These are phyloP conservation scores for Telmatherina bonti DNA, from an alignment of 2,797 vertebrate species.

Conservation along the genomic window DNA sequence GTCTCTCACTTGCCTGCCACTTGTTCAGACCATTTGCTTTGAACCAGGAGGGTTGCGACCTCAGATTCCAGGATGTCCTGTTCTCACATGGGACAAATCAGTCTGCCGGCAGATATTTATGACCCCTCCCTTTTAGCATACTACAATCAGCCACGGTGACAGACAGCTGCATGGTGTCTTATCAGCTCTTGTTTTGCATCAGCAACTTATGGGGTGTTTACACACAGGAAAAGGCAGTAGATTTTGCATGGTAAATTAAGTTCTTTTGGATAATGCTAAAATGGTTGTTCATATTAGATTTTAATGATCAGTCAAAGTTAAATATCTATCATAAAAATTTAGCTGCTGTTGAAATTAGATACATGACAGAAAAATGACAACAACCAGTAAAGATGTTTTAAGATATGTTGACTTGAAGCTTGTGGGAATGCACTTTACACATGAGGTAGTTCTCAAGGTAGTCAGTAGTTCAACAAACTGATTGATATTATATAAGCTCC, in stretches of 20 bases:
- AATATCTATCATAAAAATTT: no score
- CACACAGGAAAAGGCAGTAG: neutral
- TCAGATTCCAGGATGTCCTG: conserved; percentile 38
- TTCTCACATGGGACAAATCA: conserved; percentile 43
- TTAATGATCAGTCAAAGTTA: no score
- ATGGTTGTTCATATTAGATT: neutral
- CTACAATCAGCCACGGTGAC: conserved; percentile 46
- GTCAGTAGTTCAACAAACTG: no score
- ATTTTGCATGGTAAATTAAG: conserved; percentile 42
- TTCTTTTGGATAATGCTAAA: neutral
- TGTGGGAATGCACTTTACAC: no score
- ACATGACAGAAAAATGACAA: no score
- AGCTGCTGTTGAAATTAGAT: no score
- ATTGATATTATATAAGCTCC: no score
- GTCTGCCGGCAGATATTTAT: conserved; percentile 43
- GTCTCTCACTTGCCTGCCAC: conserved; percentile 59
- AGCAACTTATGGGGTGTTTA: conserved; percentile 21
- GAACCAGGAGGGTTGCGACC: conserved; percentile 51
- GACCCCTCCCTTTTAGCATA: conserved; percentile 34
- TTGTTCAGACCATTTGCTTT: conserved; percentile 46
- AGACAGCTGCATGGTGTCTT: conserved; percentile 55
- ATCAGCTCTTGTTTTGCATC: conserved; percentile 36
- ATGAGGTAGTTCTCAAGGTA: no score
- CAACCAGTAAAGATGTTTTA: no score
- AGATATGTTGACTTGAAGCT: no score